phyloP scores from a whole-genome alignment of 2,113 vertebrate species.

The Ameiurus melas region DNA sequence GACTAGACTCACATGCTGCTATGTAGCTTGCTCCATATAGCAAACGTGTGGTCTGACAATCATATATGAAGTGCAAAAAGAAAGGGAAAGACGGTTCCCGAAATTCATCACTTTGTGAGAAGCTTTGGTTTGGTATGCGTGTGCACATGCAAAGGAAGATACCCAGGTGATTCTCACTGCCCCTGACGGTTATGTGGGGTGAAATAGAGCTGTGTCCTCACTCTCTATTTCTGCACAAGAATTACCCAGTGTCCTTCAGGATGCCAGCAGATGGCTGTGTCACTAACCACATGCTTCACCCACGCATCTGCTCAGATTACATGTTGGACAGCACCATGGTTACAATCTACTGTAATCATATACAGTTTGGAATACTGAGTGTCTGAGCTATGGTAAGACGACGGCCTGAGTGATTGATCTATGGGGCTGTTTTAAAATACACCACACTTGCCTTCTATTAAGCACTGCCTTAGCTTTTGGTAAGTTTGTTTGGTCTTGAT shows the following conservation, averaged over 20 bases:
- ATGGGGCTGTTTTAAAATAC: background rate
- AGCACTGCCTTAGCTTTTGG: background rate
- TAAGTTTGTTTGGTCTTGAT: background rate
- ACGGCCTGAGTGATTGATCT: background rate
- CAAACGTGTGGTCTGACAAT: background rate
- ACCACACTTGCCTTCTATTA: background rate
- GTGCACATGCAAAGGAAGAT: background rate
- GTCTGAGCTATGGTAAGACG: background rate
- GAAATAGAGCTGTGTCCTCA: background rate
- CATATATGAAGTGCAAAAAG: background rate
- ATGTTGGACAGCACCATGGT: slow-evolving; percentile 12
- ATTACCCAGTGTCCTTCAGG: slow-evolving; percentile 37
- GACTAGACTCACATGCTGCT: background rate
- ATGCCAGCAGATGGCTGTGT: slow-evolving; percentile 41
- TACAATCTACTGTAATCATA: slow-evolving; percentile 30
- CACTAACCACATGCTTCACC: slow-evolving; percentile 25
- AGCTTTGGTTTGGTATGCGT: background rate
- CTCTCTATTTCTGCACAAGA: slow-evolving; percentile 23
- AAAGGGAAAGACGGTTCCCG: background rate
- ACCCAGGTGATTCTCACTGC: background rate
- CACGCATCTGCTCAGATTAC: slow-evolving; percentile 26
- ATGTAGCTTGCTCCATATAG: background rate
- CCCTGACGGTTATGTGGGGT: background rate
- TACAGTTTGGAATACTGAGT: slow-evolving; percentile 23
- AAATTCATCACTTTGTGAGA: background rate